A percentile compares a stretch with the other conserved stretches of the same genome.
Evolutionary conservation across 2,113 vertebrate genomes (phyloP).

Genomic region (Rhinolophus ferrumequinum): DNA sequence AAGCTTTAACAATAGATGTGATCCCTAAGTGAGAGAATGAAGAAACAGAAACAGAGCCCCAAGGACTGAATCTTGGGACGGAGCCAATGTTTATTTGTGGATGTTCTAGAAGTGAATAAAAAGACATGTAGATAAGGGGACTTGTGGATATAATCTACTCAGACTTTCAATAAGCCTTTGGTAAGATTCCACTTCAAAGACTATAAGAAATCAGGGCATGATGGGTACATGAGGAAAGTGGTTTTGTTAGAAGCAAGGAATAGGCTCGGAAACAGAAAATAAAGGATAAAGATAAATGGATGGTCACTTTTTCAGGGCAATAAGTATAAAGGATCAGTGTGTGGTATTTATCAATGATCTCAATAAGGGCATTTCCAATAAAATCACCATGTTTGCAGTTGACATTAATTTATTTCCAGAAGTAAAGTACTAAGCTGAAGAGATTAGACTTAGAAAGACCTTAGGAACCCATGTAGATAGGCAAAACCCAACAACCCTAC

Average conservation of each 20-base stretch:
- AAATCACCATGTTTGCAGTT: constrained; percentile 41
- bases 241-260: constrained; percentile 44
- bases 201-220: constrained; percentile 67
- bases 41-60: constrained; percentile 67
- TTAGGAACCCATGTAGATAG: not conserved
- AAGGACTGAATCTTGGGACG: constrained; percentile 64
- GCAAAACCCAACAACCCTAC: not conserved
- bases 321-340: not conserved
- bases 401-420: constrained; percentile 51
- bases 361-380: constrained; percentile 34
- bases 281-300: constrained; percentile 22
- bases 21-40: constrained; percentile 57
- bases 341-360: constrained; percentile 20
- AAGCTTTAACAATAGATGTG: constrained; percentile 15
- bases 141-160: constrained; percentile 74
- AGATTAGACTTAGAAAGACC: not conserved
- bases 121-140: constrained; percentile 77
- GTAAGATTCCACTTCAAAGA: constrained; percentile 75
- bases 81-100: constrained; percentile 78
- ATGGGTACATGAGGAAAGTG: not conserved
- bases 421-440: not conserved
- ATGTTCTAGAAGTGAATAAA: constrained; percentile 74
- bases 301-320: not conserved
- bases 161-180: constrained; percentile 78
- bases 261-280: constrained; percentile 34